These are phyloP conservation scores for Ancistrus triradiatus DNA, from an alignment of 2,113 vertebrate species.

Conservation along the genomic window DNA sequence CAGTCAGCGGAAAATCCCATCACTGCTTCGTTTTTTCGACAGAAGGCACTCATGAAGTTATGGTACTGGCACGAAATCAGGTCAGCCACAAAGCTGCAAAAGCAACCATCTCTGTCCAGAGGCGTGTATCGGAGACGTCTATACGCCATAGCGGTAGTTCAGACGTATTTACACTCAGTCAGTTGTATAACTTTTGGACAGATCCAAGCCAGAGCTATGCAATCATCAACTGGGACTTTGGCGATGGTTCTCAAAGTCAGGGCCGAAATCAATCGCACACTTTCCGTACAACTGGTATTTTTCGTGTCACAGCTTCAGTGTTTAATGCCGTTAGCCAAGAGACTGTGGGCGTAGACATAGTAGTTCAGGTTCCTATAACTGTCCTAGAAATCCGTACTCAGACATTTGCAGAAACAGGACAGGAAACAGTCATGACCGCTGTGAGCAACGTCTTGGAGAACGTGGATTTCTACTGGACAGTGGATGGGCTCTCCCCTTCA, in stretches of 20 bases:
- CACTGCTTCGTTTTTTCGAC: constrained; percentile 62
- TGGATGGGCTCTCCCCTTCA: constrained; percentile 45
- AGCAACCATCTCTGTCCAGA: constrained; percentile 53
- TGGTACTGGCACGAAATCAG: constrained; percentile 58
- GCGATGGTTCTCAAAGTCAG: constrained; percentile 56
- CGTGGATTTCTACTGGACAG: constrained; percentile 62
- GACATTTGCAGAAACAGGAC: constrained; percentile 48
- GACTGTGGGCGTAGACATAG: constrained; percentile 44
- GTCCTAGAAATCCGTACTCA: constrained; percentile 53
- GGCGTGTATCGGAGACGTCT: constrained; percentile 49
- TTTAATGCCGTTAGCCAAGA: constrained; percentile 62
- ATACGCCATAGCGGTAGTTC: constrained; percentile 45
- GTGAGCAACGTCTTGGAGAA: constrained; percentile 49
- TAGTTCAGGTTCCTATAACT: constrained; percentile 56
- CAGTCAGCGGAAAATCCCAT: constrained; percentile 38
- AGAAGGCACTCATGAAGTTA: constrained; percentile 59
- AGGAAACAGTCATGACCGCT: constrained; percentile 57
- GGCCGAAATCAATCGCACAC: constrained; percentile 55
- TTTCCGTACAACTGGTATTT: constrained; percentile 57
- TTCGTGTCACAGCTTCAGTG: constrained; percentile 56
- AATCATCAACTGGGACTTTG: constrained; percentile 70
- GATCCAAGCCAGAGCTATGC: constrained; percentile 47
- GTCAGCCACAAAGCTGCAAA: constrained; percentile 58
- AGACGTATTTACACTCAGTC: constrained; percentile 51
- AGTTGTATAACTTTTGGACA: constrained; percentile 56